Percentiles rank a stretch among this genome's conserved stretches.
Conservation (phyloP, 2,797 vertebrate genomes). For the Peromyscus eremicus region DNA sequence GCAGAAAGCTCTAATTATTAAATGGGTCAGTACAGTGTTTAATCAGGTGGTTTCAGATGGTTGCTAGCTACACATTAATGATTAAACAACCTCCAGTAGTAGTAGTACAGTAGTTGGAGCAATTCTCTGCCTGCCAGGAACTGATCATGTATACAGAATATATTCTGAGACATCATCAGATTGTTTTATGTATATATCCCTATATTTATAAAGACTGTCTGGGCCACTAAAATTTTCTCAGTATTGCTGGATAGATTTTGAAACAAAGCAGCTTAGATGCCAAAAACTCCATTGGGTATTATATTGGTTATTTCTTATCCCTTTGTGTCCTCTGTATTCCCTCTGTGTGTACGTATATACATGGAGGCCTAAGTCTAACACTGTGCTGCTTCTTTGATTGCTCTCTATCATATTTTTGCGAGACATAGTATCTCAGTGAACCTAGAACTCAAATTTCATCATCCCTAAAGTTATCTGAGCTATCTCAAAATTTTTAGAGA, state of each 20-base stretch:
- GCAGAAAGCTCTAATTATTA: conserved; percentile 55
- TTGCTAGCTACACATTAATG: conserved; percentile 50
- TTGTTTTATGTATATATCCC: conserved; percentile 1
- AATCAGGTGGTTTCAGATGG: conserved; percentile 37
- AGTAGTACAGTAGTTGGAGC: conserved; percentile 8
- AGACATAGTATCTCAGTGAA: not conserved
- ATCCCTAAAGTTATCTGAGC: not conserved
- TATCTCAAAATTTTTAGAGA: conserved; percentile 29
- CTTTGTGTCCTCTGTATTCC: not conserved
- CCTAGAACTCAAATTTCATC: not conserved
- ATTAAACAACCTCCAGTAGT: conserved; percentile 59
- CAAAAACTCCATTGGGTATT: not conserved
- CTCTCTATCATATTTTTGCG: not conserved
- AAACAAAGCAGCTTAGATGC: conserved; percentile 31
- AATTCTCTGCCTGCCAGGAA: conserved; percentile 5
- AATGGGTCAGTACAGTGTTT: conserved; percentile 27
- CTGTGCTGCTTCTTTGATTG: not conserved
- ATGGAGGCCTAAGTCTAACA: not conserved
- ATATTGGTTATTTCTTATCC: not conserved
- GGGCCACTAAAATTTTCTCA: conserved; percentile 6
- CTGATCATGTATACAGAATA: not conserved
- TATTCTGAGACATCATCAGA: conserved; percentile 15
- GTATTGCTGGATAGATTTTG: conserved; percentile 31
- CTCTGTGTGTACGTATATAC: not conserved
- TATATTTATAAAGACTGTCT: conserved; percentile 20